Base-by-base conservation (phyloP, 2,797 vertebrate genomes). In the Coranthus polyacanthus region DNA sequence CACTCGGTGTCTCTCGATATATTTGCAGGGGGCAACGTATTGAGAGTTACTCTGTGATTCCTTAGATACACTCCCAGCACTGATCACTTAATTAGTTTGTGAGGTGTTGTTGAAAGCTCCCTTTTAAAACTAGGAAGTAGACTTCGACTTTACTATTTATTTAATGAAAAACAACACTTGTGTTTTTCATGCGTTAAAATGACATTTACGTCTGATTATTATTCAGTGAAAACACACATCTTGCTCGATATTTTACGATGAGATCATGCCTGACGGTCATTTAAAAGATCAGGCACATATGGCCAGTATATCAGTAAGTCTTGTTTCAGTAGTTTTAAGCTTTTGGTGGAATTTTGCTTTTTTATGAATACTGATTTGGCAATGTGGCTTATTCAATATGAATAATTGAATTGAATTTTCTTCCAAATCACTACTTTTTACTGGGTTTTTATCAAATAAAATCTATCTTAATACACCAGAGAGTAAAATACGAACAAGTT, bases 381-480 rank as follows among this genome's bases (percentile, higher is more conserved):
- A 54, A 39, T 62, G 47, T 62, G 16, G n/a, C 47, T 47, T 52
- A 57, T 61, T 21, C 26, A 15, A 57, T 43, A 49, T 43, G 53
- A 72, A 80, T 68, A 68, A 63, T 26, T 58, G 24, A 72, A 51
- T 21, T 34, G 9, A 24, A 34, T 56, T 68, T 39, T 39, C 21
- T 38, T 61, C 6, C 60, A 58, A 66, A 65, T 41, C 12, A 32
- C 46, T 36, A 12, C 12, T 76, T 65, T 81, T 69, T 58, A 47
- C 18, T 53, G 22, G 24, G 9, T 50, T 79, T 71, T 64, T 56
- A 76, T 73, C 42, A 71, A 72, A 68, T 64, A 20, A 60, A 81
- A 87, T 66, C 44, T 6, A 26, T 10, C 41, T 53, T 58, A 12
- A 66, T 58, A 32, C 39, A 72, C 69, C 11, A 44, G 29, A 61